A percentile compares a stretch with the other conserved stretches of the same genome.
Evolutionary conservation across 1,140 invertebrate genomes (phyloP).

Genomic region (Drosophila sucinea): DNA sequence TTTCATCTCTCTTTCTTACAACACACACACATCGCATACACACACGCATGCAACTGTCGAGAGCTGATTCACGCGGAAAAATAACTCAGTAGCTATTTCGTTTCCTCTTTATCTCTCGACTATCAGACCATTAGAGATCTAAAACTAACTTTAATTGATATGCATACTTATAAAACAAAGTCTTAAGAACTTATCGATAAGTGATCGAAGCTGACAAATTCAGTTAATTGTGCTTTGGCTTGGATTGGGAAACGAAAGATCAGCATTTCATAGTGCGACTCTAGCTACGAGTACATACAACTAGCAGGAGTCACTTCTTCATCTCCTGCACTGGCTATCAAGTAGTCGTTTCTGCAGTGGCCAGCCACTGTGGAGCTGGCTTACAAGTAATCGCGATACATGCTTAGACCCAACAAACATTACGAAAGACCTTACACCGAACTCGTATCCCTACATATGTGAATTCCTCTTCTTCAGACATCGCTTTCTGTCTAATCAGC

Average conservation of each 20-base stretch:
- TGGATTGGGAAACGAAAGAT: too few species aligned
- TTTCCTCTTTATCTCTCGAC: conserved; percentile 5
- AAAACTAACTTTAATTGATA: too few species aligned
- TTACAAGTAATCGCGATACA: conserved; percentile 13
- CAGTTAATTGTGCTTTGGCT: too few species aligned
- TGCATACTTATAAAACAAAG: too few species aligned
- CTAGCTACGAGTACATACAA: too few species aligned
- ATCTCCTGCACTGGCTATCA: background rate
- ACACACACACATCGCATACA: background rate
- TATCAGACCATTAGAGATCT: background rate
- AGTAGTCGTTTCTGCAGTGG: background rate
- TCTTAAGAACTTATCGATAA: too few species aligned
- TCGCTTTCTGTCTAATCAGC: conserved; percentile 58
- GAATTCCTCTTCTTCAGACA: background rate
- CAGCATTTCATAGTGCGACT: too few species aligned
- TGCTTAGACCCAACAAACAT: conserved; percentile 29
- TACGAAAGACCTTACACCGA: background rate
- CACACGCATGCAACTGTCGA: conserved; percentile 10
- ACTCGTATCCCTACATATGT: background rate
- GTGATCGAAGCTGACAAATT: background rate
- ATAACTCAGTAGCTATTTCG: conserved; percentile 32
- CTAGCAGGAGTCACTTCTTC: too few species aligned
- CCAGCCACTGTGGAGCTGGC: too few species aligned
- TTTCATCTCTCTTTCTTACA: conserved; percentile 18
- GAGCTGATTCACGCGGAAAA: conserved; percentile 57